A percentile compares a stretch with the other conserved stretches of the same genome.
phyloP scores from a whole-genome alignment of 1,140 invertebrate genomes.

The Meloidogyne hapla region DNA sequence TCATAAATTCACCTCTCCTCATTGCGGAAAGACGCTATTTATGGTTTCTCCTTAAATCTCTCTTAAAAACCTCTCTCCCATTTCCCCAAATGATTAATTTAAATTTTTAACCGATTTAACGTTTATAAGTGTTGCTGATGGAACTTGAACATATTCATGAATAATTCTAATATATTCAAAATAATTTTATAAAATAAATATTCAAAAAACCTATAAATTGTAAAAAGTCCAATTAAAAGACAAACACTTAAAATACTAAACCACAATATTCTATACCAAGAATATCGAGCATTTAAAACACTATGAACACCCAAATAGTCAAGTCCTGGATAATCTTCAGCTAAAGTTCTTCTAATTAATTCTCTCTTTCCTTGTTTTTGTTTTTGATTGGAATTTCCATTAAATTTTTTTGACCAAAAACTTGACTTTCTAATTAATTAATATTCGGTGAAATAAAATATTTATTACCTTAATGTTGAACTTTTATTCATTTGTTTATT shows the following conservation, averaged over 20 bases:
- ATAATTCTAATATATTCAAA: conserved; percentile 28
- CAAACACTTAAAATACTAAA: conserved; percentile 36
- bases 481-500: no score
- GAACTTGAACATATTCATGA: conserved; percentile 27
- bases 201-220: conserved; percentile 29
- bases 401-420: not conserved
- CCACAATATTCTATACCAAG: conserved; percentile 38
- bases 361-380: conserved; percentile 19
- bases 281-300: conserved; percentile 36
- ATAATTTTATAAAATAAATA: not conserved
- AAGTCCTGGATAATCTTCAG: conserved; percentile 39
- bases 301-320: conserved; percentile 38
- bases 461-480: no score
- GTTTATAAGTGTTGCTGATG: conserved; percentile 27
- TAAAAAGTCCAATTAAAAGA: conserved; percentile 37
- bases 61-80: not conserved
- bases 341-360: conserved; percentile 32
- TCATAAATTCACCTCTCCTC: no score
- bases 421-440: no score
- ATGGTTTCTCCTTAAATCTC: no score
- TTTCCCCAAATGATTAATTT: not conserved
- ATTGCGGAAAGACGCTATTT: no score
- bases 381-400: not conserved
- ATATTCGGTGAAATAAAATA: no score
- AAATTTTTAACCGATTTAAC: conserved; percentile 30